Evolutionary conservation across 2,797 vertebrate species (phyloP), one percentile per base, ranked within the genome.

Genomic region (Champsocephalus gunnari): DNA sequence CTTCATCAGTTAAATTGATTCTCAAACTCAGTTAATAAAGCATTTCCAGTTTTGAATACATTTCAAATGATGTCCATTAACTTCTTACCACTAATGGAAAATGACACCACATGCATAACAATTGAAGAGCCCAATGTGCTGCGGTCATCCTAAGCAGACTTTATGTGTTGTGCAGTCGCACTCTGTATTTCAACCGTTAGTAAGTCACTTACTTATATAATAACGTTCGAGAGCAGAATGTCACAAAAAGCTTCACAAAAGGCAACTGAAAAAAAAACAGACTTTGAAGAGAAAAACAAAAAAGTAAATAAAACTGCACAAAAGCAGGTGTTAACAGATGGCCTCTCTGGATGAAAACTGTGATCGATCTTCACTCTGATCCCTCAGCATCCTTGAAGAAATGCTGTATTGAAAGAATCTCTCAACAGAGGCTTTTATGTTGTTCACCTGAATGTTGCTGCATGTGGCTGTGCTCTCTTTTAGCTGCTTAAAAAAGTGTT

Each of bases 391-490:
- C 58, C 51, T 56, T 14, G 12, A 66, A 75, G 65, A 75, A 34
- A 69, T 3, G 55, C 44, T 75, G 12, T 7, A 44, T 14, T 54
- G 12, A 64, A 78, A 14, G 41, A 66, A 49, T 41, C 9, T 58
- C 43, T 24, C 49, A 50, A 68, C 11, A 49, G 19, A 48, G 28
- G 19, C 45, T 34, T 54, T 16, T 66, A 16, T 75, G 54, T 51
- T 70, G 43, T 81, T 83, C 68, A 55, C 12, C 56, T 44, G 56
- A 43, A 75, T 24, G 44, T 75, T 68, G 60, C 48, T 47, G 61
- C 38, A 66, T 79, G 71, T 73, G 64, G 65, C 49, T 66, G 50
- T 11, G 19, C 34, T 80, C 56, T 77, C 53, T 82, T 78, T 66
- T 66, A 64, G 45, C 53, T 75, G 64, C 75, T 21, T 38, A 38